Base-by-base conservation (phyloP, 2,888 invertebrate species). In the Aporophyla nigra region DNA sequence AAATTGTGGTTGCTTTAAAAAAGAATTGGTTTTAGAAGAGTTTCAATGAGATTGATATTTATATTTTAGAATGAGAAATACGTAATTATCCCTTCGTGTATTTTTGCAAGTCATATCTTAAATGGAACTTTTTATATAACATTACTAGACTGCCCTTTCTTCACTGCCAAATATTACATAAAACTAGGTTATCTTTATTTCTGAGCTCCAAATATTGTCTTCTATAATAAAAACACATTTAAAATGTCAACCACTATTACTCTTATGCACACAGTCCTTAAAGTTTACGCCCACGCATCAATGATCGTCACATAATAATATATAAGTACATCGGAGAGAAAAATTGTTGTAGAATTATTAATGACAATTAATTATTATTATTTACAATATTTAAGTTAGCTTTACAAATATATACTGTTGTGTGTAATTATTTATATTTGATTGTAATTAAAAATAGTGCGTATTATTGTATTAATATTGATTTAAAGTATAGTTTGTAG, bases 381-480 rank as follows among this genome's bases (percentile, higher is more conserved):
- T 85, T 71, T 61, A 71, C 63, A 68, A 71, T 78, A 70, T 76
- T 43, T 75, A 79, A 79, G 66, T 86, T 83, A 62, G 77, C 21
- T 67, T 59, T 83, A 79, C 74, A 66, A 77, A 74, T 78, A 76
- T 74, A 70, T 87, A 66, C n/a, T 66, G 68, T 77, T 84, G 81
- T 88, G 80, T 88, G 73, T 87, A 77, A 68, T 71, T 73, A 77
- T 84, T 84, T 80, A 80, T 71, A 77, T 77, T 68, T 65, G 73
- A 72, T 86, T 72, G 63, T 59, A 69, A 84, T 81, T 80, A 61
- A 74, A 69, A 12, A 67, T 67, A 69, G 72, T 79, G 19, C 10
- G 51, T 67, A 71, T 71, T 54, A 67, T 68, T 43, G 78, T 68
- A 73, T 71, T 24, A 24, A 65, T 72, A 62, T 58, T 56, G 19